Conservation (phyloP, 92 coral and sea anemone species). For the Porites evermanni region DNA sequence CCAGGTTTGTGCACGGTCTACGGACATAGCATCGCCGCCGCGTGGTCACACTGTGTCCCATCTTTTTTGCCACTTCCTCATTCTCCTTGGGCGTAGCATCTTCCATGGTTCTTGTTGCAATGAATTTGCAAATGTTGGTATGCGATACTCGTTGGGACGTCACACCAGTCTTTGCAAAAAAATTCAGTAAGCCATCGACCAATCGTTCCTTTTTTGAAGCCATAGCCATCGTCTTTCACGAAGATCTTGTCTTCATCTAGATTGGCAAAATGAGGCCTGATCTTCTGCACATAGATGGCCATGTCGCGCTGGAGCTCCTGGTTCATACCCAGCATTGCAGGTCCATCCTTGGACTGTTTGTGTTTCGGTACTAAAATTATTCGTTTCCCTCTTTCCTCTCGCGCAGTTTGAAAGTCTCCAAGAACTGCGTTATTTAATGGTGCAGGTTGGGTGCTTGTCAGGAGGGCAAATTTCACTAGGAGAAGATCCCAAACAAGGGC, state of each 20-base stretch:
- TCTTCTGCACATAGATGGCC: slow-evolving; percentile 2
- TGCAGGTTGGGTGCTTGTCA: slow-evolving; percentile 1
- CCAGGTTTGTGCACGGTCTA: background rate
- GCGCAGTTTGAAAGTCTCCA: background rate
- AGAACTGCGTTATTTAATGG: background rate
- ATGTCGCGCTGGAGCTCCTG: slow-evolving; percentile 2
- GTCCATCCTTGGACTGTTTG: slow-evolving; percentile 15
- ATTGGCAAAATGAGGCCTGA: background rate
- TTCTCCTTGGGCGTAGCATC: background rate
- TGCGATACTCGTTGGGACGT: background rate
- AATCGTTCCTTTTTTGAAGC: background rate
- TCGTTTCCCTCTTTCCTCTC: background rate
- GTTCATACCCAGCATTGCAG: slow-evolving; percentile 17
- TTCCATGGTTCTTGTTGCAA: background rate
- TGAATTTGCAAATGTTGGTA: background rate
- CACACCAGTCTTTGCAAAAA: slow-evolving; percentile 19
- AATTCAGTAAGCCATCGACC: background rate
- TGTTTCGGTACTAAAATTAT: slow-evolving; percentile 19
- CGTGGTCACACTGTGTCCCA: background rate
- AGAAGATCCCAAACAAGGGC: background rate
- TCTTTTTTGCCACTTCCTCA: background rate
- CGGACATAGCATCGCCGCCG: background rate
- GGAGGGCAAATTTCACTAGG: background rate
- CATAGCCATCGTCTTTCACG: background rate
- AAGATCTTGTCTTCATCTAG: background rate